Conservation (phyloP, 2,113 vertebrate species). For the Eonycteris spelaea region DNA sequence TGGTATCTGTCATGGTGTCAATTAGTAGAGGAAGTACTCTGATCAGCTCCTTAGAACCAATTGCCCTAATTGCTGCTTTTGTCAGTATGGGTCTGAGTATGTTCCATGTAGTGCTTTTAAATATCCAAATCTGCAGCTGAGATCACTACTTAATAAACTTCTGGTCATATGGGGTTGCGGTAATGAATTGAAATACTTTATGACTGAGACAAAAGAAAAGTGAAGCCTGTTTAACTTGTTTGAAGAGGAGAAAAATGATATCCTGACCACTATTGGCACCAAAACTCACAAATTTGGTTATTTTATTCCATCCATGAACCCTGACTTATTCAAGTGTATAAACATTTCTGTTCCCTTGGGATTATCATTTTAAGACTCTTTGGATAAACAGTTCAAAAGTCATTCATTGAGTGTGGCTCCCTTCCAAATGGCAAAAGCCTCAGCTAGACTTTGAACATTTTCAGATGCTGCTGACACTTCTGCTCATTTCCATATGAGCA, state of each 20-base stretch:
- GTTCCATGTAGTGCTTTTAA: background rate
- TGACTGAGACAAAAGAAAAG: background rate
- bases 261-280: too few relatives aligned
- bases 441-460: background rate
- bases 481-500: background rate
- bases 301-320: background rate
- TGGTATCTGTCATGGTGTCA: background rate
- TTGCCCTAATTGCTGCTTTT: background rate
- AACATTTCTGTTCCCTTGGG: background rate
- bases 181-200: background rate
- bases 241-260: background rate
- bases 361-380: slow-evolving; percentile 32
- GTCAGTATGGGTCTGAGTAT: background rate
- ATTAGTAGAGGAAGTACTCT: background rate
- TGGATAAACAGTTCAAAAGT: slow-evolving; percentile 9
- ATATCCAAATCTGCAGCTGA: background rate
- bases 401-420: background rate
- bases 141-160: background rate
- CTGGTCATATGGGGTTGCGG: background rate
- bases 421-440: background rate
- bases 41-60: background rate
- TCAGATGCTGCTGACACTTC: background rate
- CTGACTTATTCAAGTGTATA: background rate
- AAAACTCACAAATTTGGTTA: background rate
- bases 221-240: background rate